These are phyloP conservation scores for Pongo pygmaeus DNA, from an alignment of 2,113 vertebrate species.

Conservation along the genomic window DNA sequence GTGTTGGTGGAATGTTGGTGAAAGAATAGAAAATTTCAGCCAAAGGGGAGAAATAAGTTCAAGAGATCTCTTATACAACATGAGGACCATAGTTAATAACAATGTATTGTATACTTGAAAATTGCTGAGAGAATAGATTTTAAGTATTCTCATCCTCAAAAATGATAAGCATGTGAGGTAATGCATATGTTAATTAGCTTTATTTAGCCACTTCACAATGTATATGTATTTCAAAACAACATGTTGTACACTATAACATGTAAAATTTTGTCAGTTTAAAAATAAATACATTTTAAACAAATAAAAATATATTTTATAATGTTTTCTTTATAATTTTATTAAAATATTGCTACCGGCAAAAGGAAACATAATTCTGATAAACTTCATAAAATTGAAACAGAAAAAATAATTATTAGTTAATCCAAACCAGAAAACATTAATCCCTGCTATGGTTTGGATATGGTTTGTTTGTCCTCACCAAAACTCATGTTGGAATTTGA, in stretches of 20 bases:
- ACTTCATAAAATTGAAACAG: not conserved
- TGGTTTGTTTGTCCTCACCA: not conserved
- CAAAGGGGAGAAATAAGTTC: not conserved
- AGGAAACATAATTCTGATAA: constrained; percentile 22
- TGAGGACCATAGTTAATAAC: not conserved
- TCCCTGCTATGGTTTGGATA: not conserved
- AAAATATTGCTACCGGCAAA: not conserved
- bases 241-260: not conserved
- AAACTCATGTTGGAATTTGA: not conserved
- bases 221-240: not conserved
- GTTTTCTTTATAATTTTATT: not conserved
- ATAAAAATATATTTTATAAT: not conserved
- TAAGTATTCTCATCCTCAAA: not conserved
- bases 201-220: not conserved
- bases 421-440: not conserved
- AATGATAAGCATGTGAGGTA: not conserved
- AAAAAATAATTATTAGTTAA: not conserved
- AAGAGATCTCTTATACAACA: not conserved
- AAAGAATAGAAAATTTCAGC: not conserved
- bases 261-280: not conserved
- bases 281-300: not conserved
- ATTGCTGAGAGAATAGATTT: not conserved
- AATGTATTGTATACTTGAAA: not conserved
- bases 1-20: not conserved
- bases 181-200: not conserved